Evolutionary conservation across 1,140 invertebrate species (phyloP).

Genomic region (Dreissena rostriformis): DNA sequence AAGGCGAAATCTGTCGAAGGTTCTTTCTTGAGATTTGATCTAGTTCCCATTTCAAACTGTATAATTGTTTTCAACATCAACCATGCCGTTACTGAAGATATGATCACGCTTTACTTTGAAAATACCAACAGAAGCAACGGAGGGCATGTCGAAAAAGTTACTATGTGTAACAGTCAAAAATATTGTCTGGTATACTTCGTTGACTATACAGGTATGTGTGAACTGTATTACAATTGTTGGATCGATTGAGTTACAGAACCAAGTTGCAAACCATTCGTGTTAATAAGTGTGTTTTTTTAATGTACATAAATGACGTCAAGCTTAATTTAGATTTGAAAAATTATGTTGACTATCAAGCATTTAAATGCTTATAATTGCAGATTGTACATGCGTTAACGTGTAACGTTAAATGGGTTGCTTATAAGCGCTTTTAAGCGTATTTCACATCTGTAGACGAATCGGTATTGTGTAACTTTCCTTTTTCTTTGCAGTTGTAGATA

Average conservation of each 20-base stretch:
- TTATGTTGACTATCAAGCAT: too few relatives aligned
- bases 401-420: background rate
- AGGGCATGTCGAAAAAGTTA: constrained; percentile 34
- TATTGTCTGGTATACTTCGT: constrained; percentile 43
- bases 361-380: background rate
- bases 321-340: too few relatives aligned
- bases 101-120: constrained; percentile 52
- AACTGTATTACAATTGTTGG: background rate
- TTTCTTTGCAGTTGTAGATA: constrained; percentile 2
- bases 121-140: constrained; percentile 24
- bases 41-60: constrained; percentile 38
- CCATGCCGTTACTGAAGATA: constrained; percentile 33
- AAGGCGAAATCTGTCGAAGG: constrained; percentile 19
- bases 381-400: background rate
- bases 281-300: too few relatives aligned
- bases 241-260: background rate
- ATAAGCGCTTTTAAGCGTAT: background rate
- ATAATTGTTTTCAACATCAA: constrained; percentile 39
- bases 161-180: constrained; percentile 18
- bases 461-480: background rate
- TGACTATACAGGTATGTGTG: constrained; percentile 26
- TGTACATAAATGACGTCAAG: too few relatives aligned
- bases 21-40: background rate
- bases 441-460: background rate
- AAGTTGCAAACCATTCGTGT: background rate